Evolutionary conservation across 2,888 invertebrate species (phyloP).

Genomic region (Phortica okadai): DNA sequence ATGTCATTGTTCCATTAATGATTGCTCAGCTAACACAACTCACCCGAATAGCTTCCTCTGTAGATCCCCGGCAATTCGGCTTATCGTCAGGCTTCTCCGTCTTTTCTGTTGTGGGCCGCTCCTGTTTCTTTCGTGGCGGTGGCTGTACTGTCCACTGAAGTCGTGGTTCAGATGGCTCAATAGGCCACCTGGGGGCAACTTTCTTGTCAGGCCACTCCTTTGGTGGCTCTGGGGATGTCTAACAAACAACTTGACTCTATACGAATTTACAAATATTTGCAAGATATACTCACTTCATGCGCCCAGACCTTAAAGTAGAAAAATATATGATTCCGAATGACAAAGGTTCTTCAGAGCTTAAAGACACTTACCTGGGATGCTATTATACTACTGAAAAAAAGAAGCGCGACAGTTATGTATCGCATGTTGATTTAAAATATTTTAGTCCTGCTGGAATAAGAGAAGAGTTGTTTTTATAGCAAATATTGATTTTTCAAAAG

Average conservation of each 20-base stretch:
- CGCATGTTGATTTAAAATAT: conserved; percentile 5
- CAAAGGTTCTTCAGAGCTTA: not conserved
- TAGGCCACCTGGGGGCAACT: too few relatives aligned
- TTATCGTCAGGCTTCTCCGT: not conserved
- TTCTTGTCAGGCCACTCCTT: conserved; percentile 14
- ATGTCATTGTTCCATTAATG: not conserved
- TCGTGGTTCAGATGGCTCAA: too few relatives aligned
- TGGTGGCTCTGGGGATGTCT: conserved; percentile 20
- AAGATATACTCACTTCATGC: conserved; percentile 41
- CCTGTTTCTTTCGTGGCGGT: too few relatives aligned
- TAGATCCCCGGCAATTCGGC: conserved; percentile 43
- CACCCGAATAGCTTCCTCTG: conserved; percentile 53
- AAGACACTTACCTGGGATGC: not conserved
- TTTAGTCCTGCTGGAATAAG: not conserved
- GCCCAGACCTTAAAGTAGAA: conserved; percentile 18
- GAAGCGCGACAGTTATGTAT: not conserved
- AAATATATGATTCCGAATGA: not conserved
- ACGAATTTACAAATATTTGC: not conserved
- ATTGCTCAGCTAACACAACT: conserved; percentile 33
- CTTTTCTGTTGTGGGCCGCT: too few relatives aligned
- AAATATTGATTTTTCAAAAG: not conserved
- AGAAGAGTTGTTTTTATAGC: not conserved
- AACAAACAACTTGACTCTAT: conserved; percentile 28
- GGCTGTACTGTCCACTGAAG: too few relatives aligned
- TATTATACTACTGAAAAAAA: not conserved